Conservation (phyloP, 2,113 vertebrate species). For the Laticauda colubrina region DNA sequence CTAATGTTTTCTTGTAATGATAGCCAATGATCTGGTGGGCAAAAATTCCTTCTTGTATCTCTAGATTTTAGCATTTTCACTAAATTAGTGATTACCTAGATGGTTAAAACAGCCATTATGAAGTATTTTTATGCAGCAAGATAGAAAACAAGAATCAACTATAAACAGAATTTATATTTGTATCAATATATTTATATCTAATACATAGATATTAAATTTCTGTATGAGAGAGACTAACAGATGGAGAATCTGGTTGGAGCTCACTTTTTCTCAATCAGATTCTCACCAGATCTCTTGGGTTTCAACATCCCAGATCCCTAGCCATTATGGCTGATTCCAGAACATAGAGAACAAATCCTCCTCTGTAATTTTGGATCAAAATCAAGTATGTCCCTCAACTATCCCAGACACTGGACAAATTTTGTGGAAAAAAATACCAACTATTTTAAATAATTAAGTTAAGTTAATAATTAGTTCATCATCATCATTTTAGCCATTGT, state of each 20-base stretch:
- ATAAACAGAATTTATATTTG: not conserved
- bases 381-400: not conserved
- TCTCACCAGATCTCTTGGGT: not conserved
- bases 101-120: constrained; percentile 32
- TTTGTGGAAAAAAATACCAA: not conserved
- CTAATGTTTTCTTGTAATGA: constrained; percentile 95
- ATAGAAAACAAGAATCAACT: not conserved
- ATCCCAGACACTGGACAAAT: not conserved
- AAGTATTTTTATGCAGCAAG: not conserved
- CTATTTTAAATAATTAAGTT: not conserved
- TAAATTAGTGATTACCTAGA: constrained; percentile 95
- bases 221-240: not conserved
- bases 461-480: not conserved
- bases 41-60: constrained; percentile 92
- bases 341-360: not conserved
- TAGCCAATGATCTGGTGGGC: constrained; percentile 94
- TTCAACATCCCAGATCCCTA: not conserved
- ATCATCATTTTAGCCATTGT: not conserved
- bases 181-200: not conserved
- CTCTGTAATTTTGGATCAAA: not conserved
- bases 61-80: constrained; percentile 98
- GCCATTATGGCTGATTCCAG: not conserved
- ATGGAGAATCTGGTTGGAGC: not conserved
- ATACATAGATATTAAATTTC: not conserved
- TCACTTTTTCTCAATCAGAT: not conserved